Conservation (phyloP, 2,113 vertebrate species). For the Entomyzon cyanotis region DNA sequence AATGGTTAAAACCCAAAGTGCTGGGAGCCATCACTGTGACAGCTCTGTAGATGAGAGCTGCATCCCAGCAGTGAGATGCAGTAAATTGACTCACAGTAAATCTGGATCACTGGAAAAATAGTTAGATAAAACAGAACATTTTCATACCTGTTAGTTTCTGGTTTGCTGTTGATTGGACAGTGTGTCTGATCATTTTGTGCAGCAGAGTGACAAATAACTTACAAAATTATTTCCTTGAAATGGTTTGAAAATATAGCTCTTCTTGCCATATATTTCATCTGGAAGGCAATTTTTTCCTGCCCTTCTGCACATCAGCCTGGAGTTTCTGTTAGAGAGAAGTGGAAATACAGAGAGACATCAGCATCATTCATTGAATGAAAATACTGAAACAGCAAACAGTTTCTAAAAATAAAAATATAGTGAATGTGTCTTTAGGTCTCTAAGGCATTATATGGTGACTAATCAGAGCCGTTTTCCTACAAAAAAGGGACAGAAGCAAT, state of each 20-base stretch:
- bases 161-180: constrained; percentile 22
- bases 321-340: constrained; percentile 46
- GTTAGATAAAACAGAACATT: constrained; percentile 1
- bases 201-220: constrained; percentile 28
- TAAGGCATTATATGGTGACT: constrained; percentile 46
- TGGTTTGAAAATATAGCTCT: constrained; percentile 8
- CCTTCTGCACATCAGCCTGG: constrained; percentile 8
- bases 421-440: constrained; percentile 59
- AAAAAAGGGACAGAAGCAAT: constrained; percentile 50
- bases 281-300: constrained; percentile 34
- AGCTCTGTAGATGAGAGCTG: background rate
- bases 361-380: constrained; percentile 62
- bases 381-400: constrained; percentile 57
- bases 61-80: background rate
- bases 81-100: constrained; percentile 22
- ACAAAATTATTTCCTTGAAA: constrained; percentile 40
- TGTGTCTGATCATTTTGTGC: background rate
- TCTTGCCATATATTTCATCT: constrained; percentile 29
- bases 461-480: constrained; percentile 51
- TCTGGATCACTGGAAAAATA: background rate
- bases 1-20: background rate
- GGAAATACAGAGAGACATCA: constrained; percentile 59
- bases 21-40: constrained; percentile 11
- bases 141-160: background rate
- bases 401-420: constrained; percentile 67